Evolutionary conservation across 2,797 vertebrate genomes (phyloP).

Genomic region (Clarias fuscus): DNA sequence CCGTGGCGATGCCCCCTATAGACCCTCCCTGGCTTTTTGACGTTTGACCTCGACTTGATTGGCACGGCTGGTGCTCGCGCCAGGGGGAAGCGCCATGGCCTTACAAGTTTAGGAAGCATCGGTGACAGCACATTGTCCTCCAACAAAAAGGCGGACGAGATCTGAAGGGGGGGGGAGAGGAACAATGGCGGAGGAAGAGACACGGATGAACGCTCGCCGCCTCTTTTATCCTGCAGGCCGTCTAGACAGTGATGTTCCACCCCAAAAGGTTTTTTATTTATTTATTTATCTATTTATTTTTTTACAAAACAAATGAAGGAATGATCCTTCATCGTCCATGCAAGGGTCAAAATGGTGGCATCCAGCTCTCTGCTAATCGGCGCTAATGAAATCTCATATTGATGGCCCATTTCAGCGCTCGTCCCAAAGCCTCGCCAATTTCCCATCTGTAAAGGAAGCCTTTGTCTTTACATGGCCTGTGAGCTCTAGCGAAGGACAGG

Average conservation of each 20-base stretch:
- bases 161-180: conserved; percentile 40
- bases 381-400: conserved; percentile 7
- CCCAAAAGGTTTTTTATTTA: conserved; percentile 45
- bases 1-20: conserved; percentile 7
- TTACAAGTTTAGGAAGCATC: conserved; percentile 82
- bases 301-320: conserved; percentile 49
- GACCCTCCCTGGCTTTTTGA: conserved; percentile 10
- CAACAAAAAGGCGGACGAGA: conserved; percentile 69
- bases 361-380: neutral
- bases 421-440: neutral
- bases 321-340: conserved; percentile 27
- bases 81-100: conserved; percentile 73
- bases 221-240: conserved; percentile 67
- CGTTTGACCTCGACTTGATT: conserved; percentile 60
- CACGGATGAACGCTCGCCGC: conserved; percentile 62
- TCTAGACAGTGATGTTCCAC: conserved; percentile 75
- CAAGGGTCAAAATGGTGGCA: neutral
- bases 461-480: neutral
- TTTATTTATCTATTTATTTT: neutral
- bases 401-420: neutral
- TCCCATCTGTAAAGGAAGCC: neutral
- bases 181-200: conserved; percentile 71
- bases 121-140: conserved; percentile 75
- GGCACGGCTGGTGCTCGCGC: conserved; percentile 68
- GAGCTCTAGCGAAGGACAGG: conserved; percentile 27